These are phyloP conservation scores for Sphenodon punctatus DNA, from an alignment of 2,797 vertebrate species.

Conservation along the genomic window DNA sequence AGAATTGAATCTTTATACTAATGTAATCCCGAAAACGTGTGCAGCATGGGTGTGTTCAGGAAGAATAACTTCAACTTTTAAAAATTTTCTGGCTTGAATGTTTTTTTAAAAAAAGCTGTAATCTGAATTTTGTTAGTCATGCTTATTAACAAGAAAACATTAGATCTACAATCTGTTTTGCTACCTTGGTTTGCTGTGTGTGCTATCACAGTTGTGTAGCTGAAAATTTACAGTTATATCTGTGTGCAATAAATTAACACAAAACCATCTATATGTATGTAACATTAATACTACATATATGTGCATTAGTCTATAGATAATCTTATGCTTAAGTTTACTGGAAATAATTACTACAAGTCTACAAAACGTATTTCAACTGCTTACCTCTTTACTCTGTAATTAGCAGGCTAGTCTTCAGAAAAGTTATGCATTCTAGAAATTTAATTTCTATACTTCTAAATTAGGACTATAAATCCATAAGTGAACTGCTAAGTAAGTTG, in stretches of 20 bases:
- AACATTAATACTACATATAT: background rate
- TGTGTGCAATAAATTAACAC: background rate
- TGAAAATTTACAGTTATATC: background rate
- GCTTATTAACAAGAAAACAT: background rate
- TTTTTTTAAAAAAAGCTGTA: background rate
- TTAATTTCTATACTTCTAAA: background rate
- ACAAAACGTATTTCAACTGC: too few species aligned
- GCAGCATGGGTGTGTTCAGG: too few species aligned
- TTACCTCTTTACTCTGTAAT: background rate
- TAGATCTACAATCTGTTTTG: too few species aligned
- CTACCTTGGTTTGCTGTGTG: too few species aligned
- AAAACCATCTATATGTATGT: background rate
- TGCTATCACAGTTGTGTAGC: background rate
- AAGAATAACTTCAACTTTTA: too few species aligned
- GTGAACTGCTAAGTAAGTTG: too few species aligned
- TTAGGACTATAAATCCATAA: background rate
- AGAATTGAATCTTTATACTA: too few species aligned
- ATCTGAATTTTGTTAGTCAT: background rate
- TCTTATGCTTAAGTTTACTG: too few species aligned
- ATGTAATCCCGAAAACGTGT: too few species aligned
- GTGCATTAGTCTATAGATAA: background rate
- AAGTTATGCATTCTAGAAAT: background rate
- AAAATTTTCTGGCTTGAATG: too few species aligned
- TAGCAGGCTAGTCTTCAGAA: background rate
- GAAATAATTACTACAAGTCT: too few species aligned